Conservation (phyloP, 2,888 invertebrate genomes). For the Acanthococcus lagerstroemiae region DNA sequence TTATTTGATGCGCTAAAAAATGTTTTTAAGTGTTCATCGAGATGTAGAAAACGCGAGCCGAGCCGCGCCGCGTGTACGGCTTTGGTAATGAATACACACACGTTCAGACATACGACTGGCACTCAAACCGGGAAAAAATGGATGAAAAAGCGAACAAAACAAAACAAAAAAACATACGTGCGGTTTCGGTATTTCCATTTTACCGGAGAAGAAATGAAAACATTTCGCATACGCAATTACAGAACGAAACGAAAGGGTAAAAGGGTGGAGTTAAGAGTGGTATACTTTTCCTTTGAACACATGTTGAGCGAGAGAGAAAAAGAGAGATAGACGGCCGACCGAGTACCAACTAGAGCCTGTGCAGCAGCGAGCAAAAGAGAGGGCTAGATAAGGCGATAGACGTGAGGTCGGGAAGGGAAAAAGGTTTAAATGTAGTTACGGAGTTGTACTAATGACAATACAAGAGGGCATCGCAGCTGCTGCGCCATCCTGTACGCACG, state of each 20-base stretch:
- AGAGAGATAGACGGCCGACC: too few species aligned
- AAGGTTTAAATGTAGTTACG: constrained; percentile 18
- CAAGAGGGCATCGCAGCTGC: constrained; percentile 26
- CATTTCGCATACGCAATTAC: constrained; percentile 13
- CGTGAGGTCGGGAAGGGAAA: background rate
- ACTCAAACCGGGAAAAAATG: too few species aligned
- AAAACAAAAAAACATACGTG: background rate
- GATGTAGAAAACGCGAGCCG: background rate
- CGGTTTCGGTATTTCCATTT: constrained; percentile 1
- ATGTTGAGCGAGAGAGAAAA: constrained; percentile 6
- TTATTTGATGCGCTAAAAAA: too few species aligned
- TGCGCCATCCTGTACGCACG: background rate
- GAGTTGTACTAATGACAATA: constrained; percentile 28
- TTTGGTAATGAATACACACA: background rate
- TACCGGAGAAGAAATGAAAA: constrained; percentile 18
- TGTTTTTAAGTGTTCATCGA: background rate
- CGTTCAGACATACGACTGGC: too few species aligned
- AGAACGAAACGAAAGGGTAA: background rate
- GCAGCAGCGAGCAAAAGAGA: background rate
- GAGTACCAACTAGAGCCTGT: background rate
- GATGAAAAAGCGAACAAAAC: too few species aligned
- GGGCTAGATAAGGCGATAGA: background rate
- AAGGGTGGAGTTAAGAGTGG: background rate
- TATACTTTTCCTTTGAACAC: constrained; percentile 24
- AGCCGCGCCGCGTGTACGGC: background rate